Conservation (phyloP, 2,888 invertebrate genomes). For the Leptothorax acervorum region DNA sequence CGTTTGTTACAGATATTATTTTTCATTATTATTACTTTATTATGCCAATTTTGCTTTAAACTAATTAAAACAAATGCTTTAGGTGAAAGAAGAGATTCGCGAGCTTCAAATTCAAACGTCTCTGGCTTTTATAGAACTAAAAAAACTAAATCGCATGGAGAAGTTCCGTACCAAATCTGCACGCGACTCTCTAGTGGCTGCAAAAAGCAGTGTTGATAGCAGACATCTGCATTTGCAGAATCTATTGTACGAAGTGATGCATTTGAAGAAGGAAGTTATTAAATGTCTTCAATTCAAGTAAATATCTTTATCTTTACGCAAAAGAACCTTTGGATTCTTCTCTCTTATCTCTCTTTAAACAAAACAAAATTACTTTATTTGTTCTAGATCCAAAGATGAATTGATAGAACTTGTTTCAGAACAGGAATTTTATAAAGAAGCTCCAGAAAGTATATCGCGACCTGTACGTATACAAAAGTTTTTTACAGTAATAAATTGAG, state of each 20-base stretch:
- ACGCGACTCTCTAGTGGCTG: slow-evolving; percentile 92
- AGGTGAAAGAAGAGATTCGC: slow-evolving; percentile 89
- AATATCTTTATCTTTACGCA: slow-evolving; percentile 22
- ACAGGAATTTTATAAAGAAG: slow-evolving; percentile 93
- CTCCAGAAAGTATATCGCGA: slow-evolving; percentile 90
- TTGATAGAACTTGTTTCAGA: slow-evolving; percentile 95
- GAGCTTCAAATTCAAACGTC: slow-evolving; percentile 91
- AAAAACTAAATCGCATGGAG: slow-evolving; percentile 95
- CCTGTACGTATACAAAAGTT: slow-evolving; percentile 86
- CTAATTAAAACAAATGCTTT: slow-evolving; percentile 38
- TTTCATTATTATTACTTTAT: not conserved
- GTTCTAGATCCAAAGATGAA: slow-evolving; percentile 94
- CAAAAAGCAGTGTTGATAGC: slow-evolving; percentile 95
- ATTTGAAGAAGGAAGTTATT: slow-evolving; percentile 97
- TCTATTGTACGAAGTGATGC: slow-evolving; percentile 96
- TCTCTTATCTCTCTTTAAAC: slow-evolving; percentile 23
- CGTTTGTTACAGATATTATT: slow-evolving; percentile 82
- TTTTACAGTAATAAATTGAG: not conserved
- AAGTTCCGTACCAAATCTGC: slow-evolving; percentile 95
- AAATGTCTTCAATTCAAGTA: slow-evolving; percentile 97
- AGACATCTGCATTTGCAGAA: slow-evolving; percentile 97
- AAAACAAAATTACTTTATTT: slow-evolving; percentile 18
- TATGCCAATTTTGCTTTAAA: slow-evolving; percentile 17
- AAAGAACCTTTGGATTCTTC: not conserved
- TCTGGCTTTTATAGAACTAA: slow-evolving; percentile 92